phyloP scores from a whole-genome alignment of 1,140 invertebrate genomes.

The Tyrophagus putrescentiae region DNA sequence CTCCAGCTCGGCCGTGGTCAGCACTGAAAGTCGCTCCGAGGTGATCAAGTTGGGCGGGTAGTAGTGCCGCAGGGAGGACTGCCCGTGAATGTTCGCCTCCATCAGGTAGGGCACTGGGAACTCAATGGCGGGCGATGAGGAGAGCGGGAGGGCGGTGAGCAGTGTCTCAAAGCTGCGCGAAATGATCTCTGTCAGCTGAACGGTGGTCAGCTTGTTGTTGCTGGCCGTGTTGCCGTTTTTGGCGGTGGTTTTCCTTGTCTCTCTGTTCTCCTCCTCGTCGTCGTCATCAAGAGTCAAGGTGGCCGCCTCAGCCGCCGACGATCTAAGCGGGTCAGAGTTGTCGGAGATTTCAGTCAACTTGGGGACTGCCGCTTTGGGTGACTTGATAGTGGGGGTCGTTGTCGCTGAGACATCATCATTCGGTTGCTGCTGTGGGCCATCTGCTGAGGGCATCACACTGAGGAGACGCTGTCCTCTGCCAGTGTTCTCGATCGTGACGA shows the following conservation, averaged over 20 bases:
- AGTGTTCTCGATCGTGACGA: not conserved
- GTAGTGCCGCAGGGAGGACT: not conserved
- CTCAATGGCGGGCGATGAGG: not conserved
- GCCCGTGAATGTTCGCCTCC: not conserved
- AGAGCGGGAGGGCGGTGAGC: not conserved
- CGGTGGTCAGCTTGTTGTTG: not conserved
- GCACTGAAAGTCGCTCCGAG: not conserved
- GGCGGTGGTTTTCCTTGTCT: not conserved
- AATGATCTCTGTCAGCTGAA: not conserved
- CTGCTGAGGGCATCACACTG: not conserved
- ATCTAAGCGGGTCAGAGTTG: slow-evolving; percentile 23
- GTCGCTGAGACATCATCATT: too few species aligned
- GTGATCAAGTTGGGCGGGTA: not conserved
- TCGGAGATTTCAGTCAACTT: slow-evolving; percentile 13
- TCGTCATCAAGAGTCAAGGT: too few species aligned
- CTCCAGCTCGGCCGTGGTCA: not conserved
- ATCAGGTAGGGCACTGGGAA: not conserved
- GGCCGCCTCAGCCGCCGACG: not conserved
- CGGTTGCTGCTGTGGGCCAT: too few species aligned
- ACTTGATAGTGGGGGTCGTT: too few species aligned
- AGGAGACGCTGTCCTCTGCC: not conserved
- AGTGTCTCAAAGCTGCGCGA: not conserved
- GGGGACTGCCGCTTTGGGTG: too few species aligned
- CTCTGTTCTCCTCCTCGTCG: not conserved
- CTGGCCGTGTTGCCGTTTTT: too few species aligned